Evolutionary conservation across 2,797 vertebrate species (phyloP).

Genomic region (Onychomys arenicola): DNA sequence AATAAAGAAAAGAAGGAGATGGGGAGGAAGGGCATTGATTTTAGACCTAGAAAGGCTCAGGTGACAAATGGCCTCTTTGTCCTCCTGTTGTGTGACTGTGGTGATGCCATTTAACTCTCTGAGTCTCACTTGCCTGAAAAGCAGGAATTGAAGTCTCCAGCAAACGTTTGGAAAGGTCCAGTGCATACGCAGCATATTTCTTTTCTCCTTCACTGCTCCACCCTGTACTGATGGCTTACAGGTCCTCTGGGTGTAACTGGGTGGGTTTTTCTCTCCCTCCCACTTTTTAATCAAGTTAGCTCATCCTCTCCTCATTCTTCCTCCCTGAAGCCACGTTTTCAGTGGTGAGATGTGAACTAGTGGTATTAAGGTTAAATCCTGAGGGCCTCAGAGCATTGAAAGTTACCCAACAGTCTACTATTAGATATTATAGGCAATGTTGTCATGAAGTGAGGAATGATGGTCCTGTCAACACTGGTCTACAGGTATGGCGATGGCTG

Average conservation of each 20-base stretch:
- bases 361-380: conserved; percentile 18
- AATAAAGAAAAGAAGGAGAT: neutral
- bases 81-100: conserved; percentile 6
- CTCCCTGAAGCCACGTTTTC: conserved; percentile 54
- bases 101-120: neutral
- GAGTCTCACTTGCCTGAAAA: conserved; percentile 21
- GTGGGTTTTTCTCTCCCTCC: conserved; percentile 54
- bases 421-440: conserved; percentile 33
- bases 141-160: neutral
- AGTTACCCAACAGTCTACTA: neutral
- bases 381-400: neutral
- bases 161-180: conserved; percentile 12
- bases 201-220: neutral
- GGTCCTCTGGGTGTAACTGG: conserved; percentile 26
- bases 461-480: neutral
- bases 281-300: conserved; percentile 59
- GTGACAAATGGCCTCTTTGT: conserved; percentile 32
- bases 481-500: too few species aligned
- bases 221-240: conserved; percentile 2
- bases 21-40: neutral
- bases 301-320: conserved; percentile 57
- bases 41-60: conserved; percentile 46
- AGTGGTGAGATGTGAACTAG: conserved; percentile 31
- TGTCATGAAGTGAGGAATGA: neutral
- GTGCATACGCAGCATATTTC: neutral